Base-by-base conservation (phyloP, 2,113 vertebrate genomes). In the Etheostoma spectabile region DNA sequence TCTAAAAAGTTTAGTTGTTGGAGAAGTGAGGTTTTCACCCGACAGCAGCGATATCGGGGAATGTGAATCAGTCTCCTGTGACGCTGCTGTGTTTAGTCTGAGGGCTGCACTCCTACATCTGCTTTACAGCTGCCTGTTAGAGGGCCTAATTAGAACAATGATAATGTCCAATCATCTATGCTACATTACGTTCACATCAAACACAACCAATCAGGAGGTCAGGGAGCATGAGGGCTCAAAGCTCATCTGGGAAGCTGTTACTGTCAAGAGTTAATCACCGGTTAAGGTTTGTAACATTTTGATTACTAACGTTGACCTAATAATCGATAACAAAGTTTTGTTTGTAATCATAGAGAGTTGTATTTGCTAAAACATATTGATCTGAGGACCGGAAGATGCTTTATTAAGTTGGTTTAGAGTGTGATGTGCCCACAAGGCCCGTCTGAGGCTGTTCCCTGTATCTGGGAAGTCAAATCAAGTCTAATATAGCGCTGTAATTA, bases 31-130 rank as follows among this genome's bases (percentile, higher is more conserved):
- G 56, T 66, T 89, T 73, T 48, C 16, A 8, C n/a, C 42, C 19
- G 8, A 62, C 60, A 70, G 60, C 67, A 24, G 38, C 10, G 19
- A 51, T 87, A 86, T 86, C 68, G 6, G 63, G 71, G 59, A 55
- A 82, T 73, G 68, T 42, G 82, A 71, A 83, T 78, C 35, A 1
- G 75, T 83, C 87, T 91, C 79, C 86, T 79, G 62, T 67, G 77
- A 49, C 67, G 82, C 77, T 67, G 64, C 12, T 70, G 79, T 92
- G 93, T 93, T 93, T 92, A 92, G 93, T 93, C 93, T 93, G 85
- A 69, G 82, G 45, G 78, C 82, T 71, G 11, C 63, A 56, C 67
- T 78, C 65, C 72, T 8, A 82, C 90, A 93, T 93, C 88, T 93
- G 91, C 82, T 68, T 38, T 80, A 90, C 90, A 93, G 88, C 89